Conservation (phyloP, 2,113 vertebrate species). For the Microcebus lehilahytsara region DNA sequence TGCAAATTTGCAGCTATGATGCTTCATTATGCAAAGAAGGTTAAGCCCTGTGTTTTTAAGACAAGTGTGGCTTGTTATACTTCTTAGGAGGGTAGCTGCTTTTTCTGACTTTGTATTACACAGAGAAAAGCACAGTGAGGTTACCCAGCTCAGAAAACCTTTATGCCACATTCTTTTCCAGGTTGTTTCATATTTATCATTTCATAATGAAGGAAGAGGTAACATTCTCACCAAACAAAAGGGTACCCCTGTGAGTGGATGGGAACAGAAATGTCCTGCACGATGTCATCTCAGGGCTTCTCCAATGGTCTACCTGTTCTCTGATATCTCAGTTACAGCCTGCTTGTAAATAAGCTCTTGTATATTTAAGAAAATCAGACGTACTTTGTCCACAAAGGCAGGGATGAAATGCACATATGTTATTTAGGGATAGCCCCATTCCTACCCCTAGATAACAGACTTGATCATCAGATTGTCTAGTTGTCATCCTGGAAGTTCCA, state of each 20-base stretch:
- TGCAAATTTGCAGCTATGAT: neutral
- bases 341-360: neutral
- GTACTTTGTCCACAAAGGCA: neutral
- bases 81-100: neutral
- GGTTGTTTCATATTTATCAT: neutral
- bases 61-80: slow-evolving; percentile 47
- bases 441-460: neutral
- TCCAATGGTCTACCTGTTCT: neutral
- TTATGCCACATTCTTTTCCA: neutral
- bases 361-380: slow-evolving; percentile 6
- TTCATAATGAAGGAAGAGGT: slow-evolving; percentile 1
- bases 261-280: neutral
- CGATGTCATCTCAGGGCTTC: neutral
- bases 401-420: neutral
- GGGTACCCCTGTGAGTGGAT: neutral
- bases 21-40: neutral
- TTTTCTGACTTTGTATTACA: slow-evolving; percentile 3
- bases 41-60: slow-evolving; percentile 41
- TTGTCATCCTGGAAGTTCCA: neutral
- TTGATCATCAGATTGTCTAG: slow-evolving; percentile 12
- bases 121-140: neutral
- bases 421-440: neutral
- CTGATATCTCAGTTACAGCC: neutral
- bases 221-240: neutral
- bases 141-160: neutral